Base-by-base conservation (phyloP, 2,888 invertebrate genomes). In the Drosophila nr. perissopoda region DNA sequence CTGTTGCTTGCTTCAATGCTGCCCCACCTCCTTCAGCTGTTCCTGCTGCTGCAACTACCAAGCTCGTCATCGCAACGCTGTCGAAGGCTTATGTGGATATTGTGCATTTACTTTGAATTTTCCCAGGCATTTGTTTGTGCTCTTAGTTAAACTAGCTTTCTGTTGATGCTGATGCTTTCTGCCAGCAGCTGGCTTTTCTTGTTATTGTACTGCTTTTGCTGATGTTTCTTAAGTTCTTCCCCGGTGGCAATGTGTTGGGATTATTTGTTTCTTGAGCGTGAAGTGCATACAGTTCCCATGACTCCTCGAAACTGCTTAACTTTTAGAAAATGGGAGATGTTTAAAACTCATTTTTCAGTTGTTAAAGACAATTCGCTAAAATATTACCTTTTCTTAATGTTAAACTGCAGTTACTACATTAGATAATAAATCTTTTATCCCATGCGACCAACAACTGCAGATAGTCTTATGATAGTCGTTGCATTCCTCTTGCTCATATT, bases 41-140 rank as follows among this genome's bases (percentile, higher is more conserved):
- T 70, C 49, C 25, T 62, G 53, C 13, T 51, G 59, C 13, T 68
- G 54, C 31, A 62, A 66, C 66, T 73, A 72, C 54, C 70, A 57
- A 52, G 69, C 62, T 65, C 74, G 74, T 67, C 67, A 74, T 69
- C 69, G 70, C 69, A 74, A 36, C 68, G 68, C 80, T 90, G 90
- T 90, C 89, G 89, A 90, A 87, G 87, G 84, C 84, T 90, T 89
- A 83, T 75, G 79, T 74, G 88, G 89, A 83, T 86, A 87, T 76
- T 81, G 87, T 81, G 83, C 90, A 86, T 86, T 86, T 90, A 86
- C 79, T 77, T 71, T 65, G 77, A 76, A 70, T 79, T 77, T 65
- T 65, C 59, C 77, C 51, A 52, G 34, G 86, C 90, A 82, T 85
- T 90, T 85, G 85, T 85, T 90, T 89, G 90, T 71, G 70, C 69